Evolutionary conservation across 2,888 invertebrate genomes (phyloP), one percentile per base, ranked within the genome.

Genomic region (Rhopalosiphum nymphaeae): DNA sequence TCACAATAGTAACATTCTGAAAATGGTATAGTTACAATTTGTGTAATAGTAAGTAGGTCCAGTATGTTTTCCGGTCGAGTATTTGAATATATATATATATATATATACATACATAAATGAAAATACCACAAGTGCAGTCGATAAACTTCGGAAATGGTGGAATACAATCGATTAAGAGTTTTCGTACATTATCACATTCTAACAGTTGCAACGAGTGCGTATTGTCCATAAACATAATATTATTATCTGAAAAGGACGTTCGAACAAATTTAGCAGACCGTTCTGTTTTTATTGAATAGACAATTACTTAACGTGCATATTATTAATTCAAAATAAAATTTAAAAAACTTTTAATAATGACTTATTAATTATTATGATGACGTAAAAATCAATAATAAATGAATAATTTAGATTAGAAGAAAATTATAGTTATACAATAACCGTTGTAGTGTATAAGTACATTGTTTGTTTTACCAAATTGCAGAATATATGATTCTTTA

Each of bases 1-100:
- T 61, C 57, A 61, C 61, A 89, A 57, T 44, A 29, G 29, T 89
- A 89, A 89, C 89, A 89, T 89, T 89, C 57, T 89, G 56, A 25
- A 57, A 89, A 89, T 42, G 56, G 26, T 42, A 36, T 56, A 89
- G 57, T 89, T 57, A 89, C 29, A 44, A 29, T 13, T 44, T 42
- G 29, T 49, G 49, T 13, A 3, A 10, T 53, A 49, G 36, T n/a
- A 21, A 87, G 21, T 57, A 36, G 36, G 42, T 29, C n/a, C 26
- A n/a, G 26, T 56, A 26, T 57, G 89, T 44, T 89, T 89, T 44
- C 57, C 57, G 29, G 57, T 57, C 42, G 25, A 89, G 44, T 61
- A 89, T 89, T 89, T 44, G 26, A 56, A 42, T 56, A 26, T 56
- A 53, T 87, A 86, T 49, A 16, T n/a, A n/a, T 46, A 49, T 29